These are phyloP conservation scores for Pemphredon lugubris DNA, from an alignment of 2,888 invertebrate species.

Conservation along the genomic window DNA sequence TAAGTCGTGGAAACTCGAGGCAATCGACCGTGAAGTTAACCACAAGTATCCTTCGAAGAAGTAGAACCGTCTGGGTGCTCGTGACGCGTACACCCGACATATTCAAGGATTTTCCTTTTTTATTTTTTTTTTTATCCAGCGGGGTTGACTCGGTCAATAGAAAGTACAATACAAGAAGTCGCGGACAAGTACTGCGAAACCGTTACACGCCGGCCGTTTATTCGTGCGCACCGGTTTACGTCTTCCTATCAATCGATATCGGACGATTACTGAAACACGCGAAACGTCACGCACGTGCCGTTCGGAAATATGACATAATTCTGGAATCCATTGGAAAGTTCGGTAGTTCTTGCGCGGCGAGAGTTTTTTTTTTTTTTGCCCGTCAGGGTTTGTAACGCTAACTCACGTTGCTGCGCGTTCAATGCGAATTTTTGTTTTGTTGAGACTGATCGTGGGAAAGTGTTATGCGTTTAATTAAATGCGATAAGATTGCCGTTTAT, in stretches of 20 bases:
- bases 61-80: constrained; percentile 2
- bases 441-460: no score
- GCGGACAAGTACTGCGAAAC: constrained; percentile 36
- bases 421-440: no score
- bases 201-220: constrained; percentile 35
- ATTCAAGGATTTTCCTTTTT: constrained; percentile 33
- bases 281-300: no score
- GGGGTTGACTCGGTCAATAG: constrained; percentile 45
- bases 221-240: constrained; percentile 20
- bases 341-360: no score
- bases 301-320: no score
- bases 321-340: no score
- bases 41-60: constrained; percentile 19
- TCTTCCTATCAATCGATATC: constrained; percentile 24
- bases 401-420: no score
- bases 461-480: no score
- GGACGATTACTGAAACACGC: constrained; percentile 20
- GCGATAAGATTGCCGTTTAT: no score
- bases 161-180: constrained; percentile 46
- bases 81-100: constrained; percentile 7
- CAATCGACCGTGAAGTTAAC: constrained; percentile 27
- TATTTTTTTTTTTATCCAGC: no score
- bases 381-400: no score
- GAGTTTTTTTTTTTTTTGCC: no score
- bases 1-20: constrained; percentile 25